Base-by-base conservation (phyloP, 2,113 vertebrate species). In the Leuciscus idus region DNA sequence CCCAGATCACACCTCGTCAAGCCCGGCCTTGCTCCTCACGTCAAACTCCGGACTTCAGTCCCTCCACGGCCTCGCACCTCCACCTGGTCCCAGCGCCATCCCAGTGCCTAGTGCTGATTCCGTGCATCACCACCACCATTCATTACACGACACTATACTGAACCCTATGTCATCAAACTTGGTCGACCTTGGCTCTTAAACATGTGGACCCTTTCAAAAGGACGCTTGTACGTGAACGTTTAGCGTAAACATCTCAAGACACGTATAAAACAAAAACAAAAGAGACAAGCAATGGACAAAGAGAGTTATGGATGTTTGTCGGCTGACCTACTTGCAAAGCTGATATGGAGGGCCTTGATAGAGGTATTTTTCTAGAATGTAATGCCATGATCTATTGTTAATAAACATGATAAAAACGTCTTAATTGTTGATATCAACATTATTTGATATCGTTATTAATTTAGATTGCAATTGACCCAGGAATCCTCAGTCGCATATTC, bases 101-200 rank as follows among this genome's bases (percentile, higher is more conserved):
- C 97, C 97, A 2, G 97, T 98, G 81, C 96, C 97, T 19, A 95
- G 95, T n/a, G 87, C 93, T 4, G 98, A 99, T 90, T 95, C 97
- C 28, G 94, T 98, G 95, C 98, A 98, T 91, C 98, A 98, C 87
- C 98, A 43, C 43, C 43, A 99, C 89, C 98, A 99, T 92, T 93
- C 96, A 84, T 94, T 99, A 95, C 98, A 99, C 92, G 98, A 99
- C 96, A 96, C 96, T 92, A 99, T 99, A 93, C 97, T 99, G 94
- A 99, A 99, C 94, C 96, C 98, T 91, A 99, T 99, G 98, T 98
- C 98, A 57, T 98, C 98, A 88, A 99, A 98, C 90, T 91, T 99
- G 88, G 98, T 99, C 89, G 98, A 99, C 93, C 95, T 99, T 64
- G 98, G 98, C 93, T 99, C 98, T 87, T 99, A 99, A 97, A 95